Evolutionary conservation across 53 echinoderm and acorn worm genomes (phyloP).

Genomic region (Astropecten irregularis): DNA sequence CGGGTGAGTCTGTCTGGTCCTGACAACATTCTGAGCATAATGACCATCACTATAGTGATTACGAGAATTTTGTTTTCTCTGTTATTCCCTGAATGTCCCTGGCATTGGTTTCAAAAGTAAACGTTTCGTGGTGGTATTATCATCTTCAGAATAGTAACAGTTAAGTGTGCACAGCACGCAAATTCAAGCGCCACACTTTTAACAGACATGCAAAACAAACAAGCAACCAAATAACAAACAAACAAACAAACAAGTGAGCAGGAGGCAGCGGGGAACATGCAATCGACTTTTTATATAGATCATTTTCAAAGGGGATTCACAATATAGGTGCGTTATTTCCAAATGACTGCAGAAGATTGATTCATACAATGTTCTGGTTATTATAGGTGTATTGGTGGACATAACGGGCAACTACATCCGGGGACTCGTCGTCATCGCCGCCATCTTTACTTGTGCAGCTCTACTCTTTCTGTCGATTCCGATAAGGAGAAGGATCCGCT

Average conservation of each 20-base stretch:
- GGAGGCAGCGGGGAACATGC: not conserved
- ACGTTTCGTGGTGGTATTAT: not conserved
- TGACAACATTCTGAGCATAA: not conserved
- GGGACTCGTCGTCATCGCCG: conserved; percentile 2
- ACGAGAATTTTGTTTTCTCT: not conserved
- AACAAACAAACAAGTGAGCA: not conserved
- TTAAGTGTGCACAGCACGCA: not conserved
- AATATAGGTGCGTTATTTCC: not conserved
- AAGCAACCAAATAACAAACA: not conserved
- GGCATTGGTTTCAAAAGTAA: not conserved
- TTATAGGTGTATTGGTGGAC: not conserved
- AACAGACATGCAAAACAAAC: not conserved
- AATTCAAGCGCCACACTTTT: not conserved
- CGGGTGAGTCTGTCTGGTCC: not conserved
- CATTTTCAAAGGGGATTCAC: not conserved
- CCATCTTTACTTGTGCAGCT: conserved; percentile 2
- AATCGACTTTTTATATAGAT: not conserved
- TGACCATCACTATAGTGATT: not conserved
- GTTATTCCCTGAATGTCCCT: too few relatives aligned
- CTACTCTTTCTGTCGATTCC: not conserved
- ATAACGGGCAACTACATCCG: conserved; percentile 23
- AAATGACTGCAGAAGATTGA: not conserved
- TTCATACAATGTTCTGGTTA: not conserved
- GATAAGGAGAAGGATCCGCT: not conserved
- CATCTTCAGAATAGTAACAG: not conserved